Percentiles rank a stretch among this genome's conserved stretches.
phyloP scores from a whole-genome alignment of 2,113 vertebrate species.

The Gymnocephalus cernua region DNA sequence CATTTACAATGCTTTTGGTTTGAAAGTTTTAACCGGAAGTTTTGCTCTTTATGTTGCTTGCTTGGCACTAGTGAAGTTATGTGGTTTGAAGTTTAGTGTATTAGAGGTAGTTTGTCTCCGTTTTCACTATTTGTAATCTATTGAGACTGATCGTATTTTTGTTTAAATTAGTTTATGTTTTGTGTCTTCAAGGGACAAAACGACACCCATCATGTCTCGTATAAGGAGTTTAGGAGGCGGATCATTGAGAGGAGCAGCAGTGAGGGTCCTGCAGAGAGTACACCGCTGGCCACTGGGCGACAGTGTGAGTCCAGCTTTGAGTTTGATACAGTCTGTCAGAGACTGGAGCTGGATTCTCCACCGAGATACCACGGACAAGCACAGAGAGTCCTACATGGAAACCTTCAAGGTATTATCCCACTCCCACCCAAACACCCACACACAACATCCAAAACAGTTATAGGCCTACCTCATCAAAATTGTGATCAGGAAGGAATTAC shows the following conservation, averaged over 20 bases:
- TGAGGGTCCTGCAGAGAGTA: conserved; percentile 68
- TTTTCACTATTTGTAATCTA: neutral
- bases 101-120: neutral
- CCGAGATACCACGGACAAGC: conserved; percentile 15
- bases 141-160: accelerated
- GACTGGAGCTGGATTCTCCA: conserved; percentile 74
- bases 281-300: conserved; percentile 82
- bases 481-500: neutral
- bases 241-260: conserved; percentile 27
- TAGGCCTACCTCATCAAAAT: no score
- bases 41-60: accelerated
- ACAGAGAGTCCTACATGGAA: neutral
- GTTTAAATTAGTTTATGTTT: neutral
- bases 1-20: neutral
- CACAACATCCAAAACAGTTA: neutral
- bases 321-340: conserved; percentile 68
- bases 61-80: neutral
- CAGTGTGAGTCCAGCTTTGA: conserved; percentile 61
- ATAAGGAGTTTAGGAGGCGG: conserved; percentile 74
- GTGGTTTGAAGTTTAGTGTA: neutral
- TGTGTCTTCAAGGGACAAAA: conserved; percentile 27
- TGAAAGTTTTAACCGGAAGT: neutral
- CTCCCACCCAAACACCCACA: neutral
- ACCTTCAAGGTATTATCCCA: conserved; percentile 34
- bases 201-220: conserved; percentile 11